Evolutionary conservation across 2,113 vertebrate genomes (phyloP), one percentile per base, ranked within the genome.

Genomic region (Podocnemis expansa): DNA sequence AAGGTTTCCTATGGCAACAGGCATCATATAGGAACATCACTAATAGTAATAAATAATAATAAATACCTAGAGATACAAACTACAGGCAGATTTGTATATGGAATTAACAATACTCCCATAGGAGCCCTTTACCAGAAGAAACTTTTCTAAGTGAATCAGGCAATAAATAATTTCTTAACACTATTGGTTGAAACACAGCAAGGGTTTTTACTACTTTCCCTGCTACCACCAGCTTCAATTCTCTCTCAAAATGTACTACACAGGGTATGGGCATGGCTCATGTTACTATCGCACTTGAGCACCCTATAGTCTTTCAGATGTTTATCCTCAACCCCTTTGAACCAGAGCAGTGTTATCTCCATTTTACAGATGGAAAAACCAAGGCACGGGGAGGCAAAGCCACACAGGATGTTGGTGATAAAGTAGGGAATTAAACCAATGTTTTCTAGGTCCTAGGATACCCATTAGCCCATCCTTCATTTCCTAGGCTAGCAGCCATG

Each of bases 401-500:
- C 4, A 52, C 3, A 6, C 22, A 47, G 80, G 55, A 75, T 52
- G 58, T 75, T 29, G 10, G 21, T 34, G 79, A 78, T 2, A 47
- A 84, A 92, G 29, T 2, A 73, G 83, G 43, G 0, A 24, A 1
- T 2, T 0, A 0, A 51, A 58, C 24, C 81, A 13, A n/a, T 49
- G 81, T 49, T 2, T 9, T 17, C 21, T 17, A 1, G 0, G 58
- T 27, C 63, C 47, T 1, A 5, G 1, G 49, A 21, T 9, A 52
- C 4, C 7, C 16, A 31, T 5, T 5, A 75, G 41, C 54, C 73
- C 12, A 67, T 19, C 24, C 70, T 75, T 75, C 41, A 73, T 73
- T 73, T 2, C 2, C 2, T 8, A 78, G 7, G 1, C 51, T 25
- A 8, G 54, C 2, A 82, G 54, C 43, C 4, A 1, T 0, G 0